Evolutionary conservation across 2,797 vertebrate species (phyloP).

Genomic region (Lates japonicus): DNA sequence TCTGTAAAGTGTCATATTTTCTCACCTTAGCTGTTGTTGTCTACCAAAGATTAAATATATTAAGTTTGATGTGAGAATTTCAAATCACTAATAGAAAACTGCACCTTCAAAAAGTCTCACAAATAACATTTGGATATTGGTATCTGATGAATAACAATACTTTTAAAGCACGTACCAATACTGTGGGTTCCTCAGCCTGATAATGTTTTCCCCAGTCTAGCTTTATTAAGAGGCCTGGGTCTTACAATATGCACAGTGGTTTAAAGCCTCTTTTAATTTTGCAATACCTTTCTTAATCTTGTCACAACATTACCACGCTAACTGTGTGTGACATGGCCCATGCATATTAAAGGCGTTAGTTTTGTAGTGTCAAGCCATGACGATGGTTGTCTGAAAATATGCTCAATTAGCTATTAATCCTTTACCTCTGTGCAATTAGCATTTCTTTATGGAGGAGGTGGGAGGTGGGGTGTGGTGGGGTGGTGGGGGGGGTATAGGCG

Average conservation of each 20-base stretch:
- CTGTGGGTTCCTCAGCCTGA: background rate
- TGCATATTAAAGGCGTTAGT: slow-evolving; percentile 82
- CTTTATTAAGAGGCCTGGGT: background rate
- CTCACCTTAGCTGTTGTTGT: no score
- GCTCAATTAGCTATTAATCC: slow-evolving; percentile 85
- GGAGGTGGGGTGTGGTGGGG: no score
- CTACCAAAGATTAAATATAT: no score
- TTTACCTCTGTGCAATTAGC: slow-evolving; percentile 80
- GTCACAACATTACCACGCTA: slow-evolving; percentile 56
- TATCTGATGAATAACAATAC: background rate
- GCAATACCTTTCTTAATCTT: slow-evolving; percentile 21
- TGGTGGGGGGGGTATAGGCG: slow-evolving; percentile 25
- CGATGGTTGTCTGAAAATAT: slow-evolving; percentile 84
- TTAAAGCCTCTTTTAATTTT: slow-evolving; percentile 11
- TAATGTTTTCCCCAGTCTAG: background rate
- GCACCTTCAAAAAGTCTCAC: background rate
- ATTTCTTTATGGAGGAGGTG: slow-evolving; percentile 69
- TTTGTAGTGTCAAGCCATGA: slow-evolving; percentile 77
- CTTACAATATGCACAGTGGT: background rate
- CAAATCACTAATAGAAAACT: background rate
- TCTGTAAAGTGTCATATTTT: background rate
- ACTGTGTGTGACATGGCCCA: slow-evolving; percentile 71
- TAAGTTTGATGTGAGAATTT: no score
- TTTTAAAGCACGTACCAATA: background rate
- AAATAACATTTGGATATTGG: background rate